Conservation (phyloP, 2,888 invertebrate genomes). For the Mesochorus sp. region DNA sequence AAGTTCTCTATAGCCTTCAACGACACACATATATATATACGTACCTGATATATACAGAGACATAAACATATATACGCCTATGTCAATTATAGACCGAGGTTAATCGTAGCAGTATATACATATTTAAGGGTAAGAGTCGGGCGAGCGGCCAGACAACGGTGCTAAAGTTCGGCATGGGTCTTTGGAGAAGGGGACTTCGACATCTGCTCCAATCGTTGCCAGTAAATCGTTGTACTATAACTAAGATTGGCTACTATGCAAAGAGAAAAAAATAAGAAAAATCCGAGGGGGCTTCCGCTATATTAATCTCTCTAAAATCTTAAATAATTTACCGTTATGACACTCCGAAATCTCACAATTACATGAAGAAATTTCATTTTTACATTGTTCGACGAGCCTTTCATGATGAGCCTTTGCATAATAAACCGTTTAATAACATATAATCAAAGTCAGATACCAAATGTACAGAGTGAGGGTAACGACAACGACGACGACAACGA, state of each 20-base stretch:
- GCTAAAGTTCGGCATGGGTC: conserved; percentile 39
- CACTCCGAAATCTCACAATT: not conserved
- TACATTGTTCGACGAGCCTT: not conserved
- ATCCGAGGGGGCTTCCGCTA: not conserved
- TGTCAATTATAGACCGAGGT: conserved; percentile 62
- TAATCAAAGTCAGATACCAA: conserved; percentile 43
- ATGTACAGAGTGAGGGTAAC: not conserved
- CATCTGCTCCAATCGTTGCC: conserved; percentile 44
- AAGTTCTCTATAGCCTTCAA: conserved; percentile 47
- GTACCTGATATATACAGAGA: no score
- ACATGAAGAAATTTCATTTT: not conserved
- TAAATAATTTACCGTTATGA: conserved; percentile 4
- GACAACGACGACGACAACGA: not conserved
- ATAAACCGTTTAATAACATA: conserved; percentile 22
- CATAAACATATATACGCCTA: conserved; percentile 25
- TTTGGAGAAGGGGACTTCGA: not conserved
- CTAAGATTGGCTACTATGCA: conserved; percentile 16
- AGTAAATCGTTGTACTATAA: no score
- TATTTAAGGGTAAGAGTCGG: conserved; percentile 56
- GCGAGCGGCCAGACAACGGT: conserved; percentile 57
- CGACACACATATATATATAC: conserved; percentile 19
- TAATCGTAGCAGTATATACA: conserved; percentile 58
- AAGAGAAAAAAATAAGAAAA: no score
- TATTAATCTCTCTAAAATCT: conserved; percentile 1
- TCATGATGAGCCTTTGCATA: not conserved